Conservation (phyloP, 2,888 invertebrate genomes). For the Myathropa florea region DNA sequence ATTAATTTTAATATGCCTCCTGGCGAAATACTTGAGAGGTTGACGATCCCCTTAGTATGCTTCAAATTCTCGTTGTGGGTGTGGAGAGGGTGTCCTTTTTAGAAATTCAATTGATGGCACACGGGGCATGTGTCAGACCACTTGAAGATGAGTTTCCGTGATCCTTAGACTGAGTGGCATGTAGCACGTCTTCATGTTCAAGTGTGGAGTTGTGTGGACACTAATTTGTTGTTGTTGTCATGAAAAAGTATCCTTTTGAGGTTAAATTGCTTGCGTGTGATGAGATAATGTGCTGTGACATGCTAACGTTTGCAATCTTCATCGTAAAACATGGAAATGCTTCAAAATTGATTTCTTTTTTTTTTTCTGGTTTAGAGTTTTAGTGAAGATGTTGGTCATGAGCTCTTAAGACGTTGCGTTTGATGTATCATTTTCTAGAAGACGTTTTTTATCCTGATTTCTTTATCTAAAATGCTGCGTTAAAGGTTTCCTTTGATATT, state of each 20-base stretch:
- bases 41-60: background rate
- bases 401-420: background rate
- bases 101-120: conserved; percentile 43
- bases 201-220: conserved; percentile 57
- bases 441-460: no score
- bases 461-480: no score
- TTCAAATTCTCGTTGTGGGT: background rate
- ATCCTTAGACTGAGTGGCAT: conserved; percentile 14
- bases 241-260: conserved; percentile 25
- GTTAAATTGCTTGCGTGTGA: conserved; percentile 54
- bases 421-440: background rate
- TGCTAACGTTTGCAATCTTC: conserved; percentile 16
- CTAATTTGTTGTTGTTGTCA: conserved; percentile 56
- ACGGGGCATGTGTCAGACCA: conserved; percentile 45
- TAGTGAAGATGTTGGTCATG: background rate
- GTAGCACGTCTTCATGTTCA: conserved; percentile 20
- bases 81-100: conserved; percentile 53
- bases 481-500: no score
- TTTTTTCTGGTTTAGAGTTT: background rate
- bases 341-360: background rate
- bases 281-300: conserved; percentile 48
- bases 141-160: conserved; percentile 18
- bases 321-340: background rate
- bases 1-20: conserved; percentile 24
- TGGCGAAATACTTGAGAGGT: background rate